phyloP scores from a whole-genome alignment of 2,888 invertebrate species.

The Caenorhabditis sp. region DNA sequence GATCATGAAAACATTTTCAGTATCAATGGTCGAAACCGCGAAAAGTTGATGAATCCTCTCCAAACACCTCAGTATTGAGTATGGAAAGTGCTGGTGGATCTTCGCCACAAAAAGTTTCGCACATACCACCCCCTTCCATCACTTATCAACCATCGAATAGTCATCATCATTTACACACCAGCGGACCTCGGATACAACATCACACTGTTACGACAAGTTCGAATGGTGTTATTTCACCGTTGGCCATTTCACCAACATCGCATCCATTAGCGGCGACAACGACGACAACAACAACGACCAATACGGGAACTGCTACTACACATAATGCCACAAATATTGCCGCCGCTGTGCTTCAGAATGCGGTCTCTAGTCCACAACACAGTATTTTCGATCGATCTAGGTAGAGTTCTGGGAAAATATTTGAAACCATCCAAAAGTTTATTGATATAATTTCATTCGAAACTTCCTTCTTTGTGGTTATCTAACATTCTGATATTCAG shows the following conservation, averaged over 20 bases:
- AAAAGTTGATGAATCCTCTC: slow-evolving; percentile 4
- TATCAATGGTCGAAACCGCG: slow-evolving; percentile 21
- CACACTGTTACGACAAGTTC: slow-evolving; percentile 15
- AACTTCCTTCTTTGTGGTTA: too few relatives aligned
- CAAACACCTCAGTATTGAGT: slow-evolving; percentile 5
- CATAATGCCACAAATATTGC: slow-evolving; percentile 19
- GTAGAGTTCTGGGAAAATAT: not conserved
- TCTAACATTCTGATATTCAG: too few relatives aligned
- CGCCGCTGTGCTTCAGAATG: slow-evolving; percentile 28
- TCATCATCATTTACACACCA: not conserved
- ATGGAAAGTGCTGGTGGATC: not conserved
- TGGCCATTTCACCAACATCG: slow-evolving; percentile 17
- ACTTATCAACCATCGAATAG: not conserved
- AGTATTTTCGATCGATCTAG: slow-evolving; percentile 38
- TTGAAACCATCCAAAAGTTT: too few relatives aligned
- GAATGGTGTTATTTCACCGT: slow-evolving; percentile 4
- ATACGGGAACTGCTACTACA: too few relatives aligned
- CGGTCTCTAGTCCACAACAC: slow-evolving; percentile 39
- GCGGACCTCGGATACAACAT: slow-evolving; percentile 7
- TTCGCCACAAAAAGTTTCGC: not conserved
- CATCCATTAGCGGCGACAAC: not conserved
- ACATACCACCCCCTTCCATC: not conserved
- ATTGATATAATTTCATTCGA: too few relatives aligned
- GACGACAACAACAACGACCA: not conserved
- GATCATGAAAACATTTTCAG: slow-evolving; percentile 18